These are phyloP conservation scores for Hesperophylax magnus DNA, from an alignment of 1,140 invertebrate genomes.

Conservation along the genomic window DNA sequence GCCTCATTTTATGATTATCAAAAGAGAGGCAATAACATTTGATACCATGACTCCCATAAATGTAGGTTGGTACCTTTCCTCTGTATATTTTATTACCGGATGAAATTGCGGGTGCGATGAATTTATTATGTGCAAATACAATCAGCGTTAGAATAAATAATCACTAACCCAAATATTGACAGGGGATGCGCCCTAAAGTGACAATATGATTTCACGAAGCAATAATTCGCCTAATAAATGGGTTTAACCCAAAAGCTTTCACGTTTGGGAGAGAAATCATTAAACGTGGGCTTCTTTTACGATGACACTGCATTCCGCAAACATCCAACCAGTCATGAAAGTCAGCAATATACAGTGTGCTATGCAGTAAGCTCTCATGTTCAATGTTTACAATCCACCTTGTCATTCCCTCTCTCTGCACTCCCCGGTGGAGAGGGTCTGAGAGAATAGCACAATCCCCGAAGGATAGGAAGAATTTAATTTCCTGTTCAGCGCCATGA, in stretches of 20 bases:
- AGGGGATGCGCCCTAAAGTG: slow-evolving; percentile 16
- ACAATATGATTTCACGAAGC: slow-evolving; percentile 19
- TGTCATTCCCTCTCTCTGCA: neutral
- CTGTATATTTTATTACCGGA: neutral
- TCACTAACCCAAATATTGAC: slow-evolving; percentile 12
- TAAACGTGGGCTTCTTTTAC: slow-evolving; percentile 2
- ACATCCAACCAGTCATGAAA: neutral
- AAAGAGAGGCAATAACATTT: too few relatives aligned
- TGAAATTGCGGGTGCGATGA: neutral
- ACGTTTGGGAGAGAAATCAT: neutral
- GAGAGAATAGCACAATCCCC: slow-evolving; percentile 22
- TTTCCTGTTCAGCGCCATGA: slow-evolving; percentile 39
- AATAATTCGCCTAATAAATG: slow-evolving; percentile 12
- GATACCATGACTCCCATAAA: too few relatives aligned
- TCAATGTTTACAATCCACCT: slow-evolving; percentile 27
- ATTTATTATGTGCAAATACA: neutral
- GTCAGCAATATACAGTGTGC: neutral
- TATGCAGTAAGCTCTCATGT: too few relatives aligned
- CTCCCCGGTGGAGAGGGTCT: neutral
- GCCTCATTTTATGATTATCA: too few relatives aligned
- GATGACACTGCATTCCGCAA: slow-evolving; percentile 31
- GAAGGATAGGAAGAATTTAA: slow-evolving; percentile 40
- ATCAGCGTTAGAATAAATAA: slow-evolving; percentile 2
- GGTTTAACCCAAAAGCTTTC: neutral
- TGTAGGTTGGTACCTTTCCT: neutral